Evolutionary conservation across 2,888 invertebrate species (phyloP).

Genomic region (Rhamnusium bicolor): DNA sequence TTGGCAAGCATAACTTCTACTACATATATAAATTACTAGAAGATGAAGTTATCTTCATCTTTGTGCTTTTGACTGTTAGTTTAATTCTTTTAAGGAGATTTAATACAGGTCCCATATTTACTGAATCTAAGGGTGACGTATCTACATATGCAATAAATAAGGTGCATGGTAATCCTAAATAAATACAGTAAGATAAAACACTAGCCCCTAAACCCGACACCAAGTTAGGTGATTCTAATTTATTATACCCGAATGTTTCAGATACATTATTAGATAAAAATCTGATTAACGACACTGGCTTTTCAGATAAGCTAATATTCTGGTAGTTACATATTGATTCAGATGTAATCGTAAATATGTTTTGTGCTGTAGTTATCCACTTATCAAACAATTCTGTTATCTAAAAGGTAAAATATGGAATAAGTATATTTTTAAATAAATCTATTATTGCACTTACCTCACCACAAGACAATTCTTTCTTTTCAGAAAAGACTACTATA

Average conservation of each 20-base stretch:
- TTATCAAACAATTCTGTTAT: constrained; percentile 60
- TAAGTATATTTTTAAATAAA: constrained; percentile 16
- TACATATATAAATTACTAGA: constrained; percentile 60
- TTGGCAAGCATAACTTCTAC: neutral
- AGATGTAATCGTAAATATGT: constrained; percentile 62
- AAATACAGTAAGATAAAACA: constrained; percentile 64
- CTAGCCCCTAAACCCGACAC: constrained; percentile 65
- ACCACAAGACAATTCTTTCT: constrained; percentile 54
- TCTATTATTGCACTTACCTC: constrained; percentile 49
- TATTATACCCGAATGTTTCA: constrained; percentile 50
- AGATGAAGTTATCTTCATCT: constrained; percentile 38
- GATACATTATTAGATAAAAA: constrained; percentile 53
- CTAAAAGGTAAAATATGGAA: constrained; percentile 54
- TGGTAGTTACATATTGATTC: constrained; percentile 60
- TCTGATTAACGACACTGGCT: constrained; percentile 59
- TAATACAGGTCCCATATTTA: constrained; percentile 62
- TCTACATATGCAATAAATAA: constrained; percentile 65
- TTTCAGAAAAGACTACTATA: constrained; percentile 50
- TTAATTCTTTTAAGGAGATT: constrained; percentile 54
- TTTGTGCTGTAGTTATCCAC: constrained; percentile 61
- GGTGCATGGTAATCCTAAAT: constrained; percentile 56
- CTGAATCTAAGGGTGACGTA: constrained; percentile 64
- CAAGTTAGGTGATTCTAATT: constrained; percentile 66
- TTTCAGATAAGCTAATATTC: constrained; percentile 52
- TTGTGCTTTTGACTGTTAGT: constrained; percentile 47